Conservation (phyloP, 2,113 vertebrate genomes). For the Caracal caracal region DNA sequence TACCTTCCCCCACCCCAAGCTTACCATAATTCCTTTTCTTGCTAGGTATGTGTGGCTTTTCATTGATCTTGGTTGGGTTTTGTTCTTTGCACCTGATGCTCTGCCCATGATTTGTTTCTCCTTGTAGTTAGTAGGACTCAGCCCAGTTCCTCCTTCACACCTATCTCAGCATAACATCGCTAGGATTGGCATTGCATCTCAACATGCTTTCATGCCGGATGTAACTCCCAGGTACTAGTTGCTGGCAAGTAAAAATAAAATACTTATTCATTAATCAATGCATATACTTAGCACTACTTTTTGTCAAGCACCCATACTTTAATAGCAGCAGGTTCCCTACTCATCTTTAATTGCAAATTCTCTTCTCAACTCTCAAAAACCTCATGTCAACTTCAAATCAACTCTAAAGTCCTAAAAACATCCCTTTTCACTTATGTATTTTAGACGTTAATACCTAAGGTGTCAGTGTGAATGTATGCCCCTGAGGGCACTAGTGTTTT, state of each 20-base stretch:
- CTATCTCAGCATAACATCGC: too few species aligned
- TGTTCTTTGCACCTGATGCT: not conserved
- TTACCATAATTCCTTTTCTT: not conserved
- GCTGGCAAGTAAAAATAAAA: not conserved
- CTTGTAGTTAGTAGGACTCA: not conserved
- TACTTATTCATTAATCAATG: not conserved
- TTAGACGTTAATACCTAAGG: not conserved
- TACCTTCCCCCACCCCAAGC: not conserved
- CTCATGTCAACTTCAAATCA: not conserved
- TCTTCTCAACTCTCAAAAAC: not conserved
- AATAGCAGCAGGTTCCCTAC: not conserved
- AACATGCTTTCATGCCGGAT: not conserved
- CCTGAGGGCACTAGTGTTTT: not conserved
- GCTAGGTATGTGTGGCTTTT: not conserved
- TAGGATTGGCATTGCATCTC: not conserved
- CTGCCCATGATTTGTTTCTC: not conserved
- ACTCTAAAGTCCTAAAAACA: not conserved
- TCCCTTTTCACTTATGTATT: not conserved
- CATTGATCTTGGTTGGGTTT: not conserved
- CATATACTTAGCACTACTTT: not conserved
- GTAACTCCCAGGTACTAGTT: not conserved
- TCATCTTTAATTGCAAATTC: not conserved
- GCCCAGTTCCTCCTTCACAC: not conserved
- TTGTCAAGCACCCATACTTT: not conserved
- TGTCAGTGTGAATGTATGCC: not conserved